phyloP scores from a whole-genome alignment of 2,113 vertebrate genomes.

The Arizona elegans region DNA sequence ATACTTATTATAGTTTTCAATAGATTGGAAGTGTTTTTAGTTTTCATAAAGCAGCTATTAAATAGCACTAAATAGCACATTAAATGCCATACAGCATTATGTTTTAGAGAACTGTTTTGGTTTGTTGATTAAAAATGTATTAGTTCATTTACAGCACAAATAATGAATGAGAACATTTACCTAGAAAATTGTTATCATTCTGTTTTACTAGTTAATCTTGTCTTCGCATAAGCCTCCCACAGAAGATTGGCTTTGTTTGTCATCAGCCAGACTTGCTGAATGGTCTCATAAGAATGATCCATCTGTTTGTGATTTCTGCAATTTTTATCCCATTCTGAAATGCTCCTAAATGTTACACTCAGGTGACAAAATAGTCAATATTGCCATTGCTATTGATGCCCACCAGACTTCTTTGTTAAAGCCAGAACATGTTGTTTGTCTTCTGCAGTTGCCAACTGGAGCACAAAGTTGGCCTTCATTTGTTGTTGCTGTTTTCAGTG shows the following conservation, averaged over 20 bases:
- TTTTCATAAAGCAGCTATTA: background rate
- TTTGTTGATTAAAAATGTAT: background rate
- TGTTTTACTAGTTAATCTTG: background rate
- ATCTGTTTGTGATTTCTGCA: conserved; percentile 1
- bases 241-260: background rate
- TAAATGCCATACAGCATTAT: background rate
- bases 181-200: background rate
- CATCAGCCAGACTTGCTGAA: background rate
- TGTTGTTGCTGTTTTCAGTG: background rate
- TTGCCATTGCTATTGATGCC: background rate
- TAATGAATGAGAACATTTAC: background rate
- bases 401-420: background rate
- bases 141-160: background rate
- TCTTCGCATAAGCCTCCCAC: background rate
- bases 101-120: too few relatives aligned
- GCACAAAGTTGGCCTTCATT: background rate
- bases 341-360: background rate
- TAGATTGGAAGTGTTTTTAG: background rate
- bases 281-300: background rate
- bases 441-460: background rate
- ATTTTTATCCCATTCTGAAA: background rate
- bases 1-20: background rate
- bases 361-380: background rate
- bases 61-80: background rate
- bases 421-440: background rate